Evolutionary conservation across 2,797 vertebrate genomes (phyloP), one percentile per base, ranked within the genome.

Genomic region (Premnoplex brunnescens): DNA sequence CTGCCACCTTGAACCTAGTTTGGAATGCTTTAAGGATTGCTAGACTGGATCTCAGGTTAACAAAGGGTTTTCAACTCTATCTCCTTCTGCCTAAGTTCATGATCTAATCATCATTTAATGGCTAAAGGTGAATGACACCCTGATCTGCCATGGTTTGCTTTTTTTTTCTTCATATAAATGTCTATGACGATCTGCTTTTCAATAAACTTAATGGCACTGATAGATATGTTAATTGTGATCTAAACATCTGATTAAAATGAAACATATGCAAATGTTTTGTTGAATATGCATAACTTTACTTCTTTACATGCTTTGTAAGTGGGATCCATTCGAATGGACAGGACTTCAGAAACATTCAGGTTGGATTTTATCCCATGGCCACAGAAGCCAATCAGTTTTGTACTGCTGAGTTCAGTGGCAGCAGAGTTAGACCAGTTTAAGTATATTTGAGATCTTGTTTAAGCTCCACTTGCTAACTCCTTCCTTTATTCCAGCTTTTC

Each of bases 271-370:
- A 63, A 11, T 67, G 4, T n/a, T 77, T 71, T 63, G 37, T 44
- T 71, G 56, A 83, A 27, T 60, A 46, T 46, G 20, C 23, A 12
- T 71, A 56, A 41, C 21, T 89, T 72, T 48, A 49, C 59, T 62
- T 83, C 55, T 60, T 66, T 39, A 76, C 22, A 67, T 74, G 28
- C 13, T 30, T 80, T 83, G 22, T 23, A 60, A 59, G 72, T 34
- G 28, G 12, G 10, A 46, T 78, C 21, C 32, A 20, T 85, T 88
- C 0, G 0, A 67, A 51, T 44, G n/a, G 43, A 3, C 76, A 36
- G 82, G 30, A 32, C n/a, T 85, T 73, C 39, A 66, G 43, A 76
- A 85, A 28, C 26, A 28, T 71, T 85, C 64, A 27, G 26, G 16
- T 30, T 71, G 39, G 8, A 5, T 66, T 9, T 8, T 32, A 60